phyloP scores from a whole-genome alignment of 2,797 vertebrate species.

The Chiroxiphia lanceolata region DNA sequence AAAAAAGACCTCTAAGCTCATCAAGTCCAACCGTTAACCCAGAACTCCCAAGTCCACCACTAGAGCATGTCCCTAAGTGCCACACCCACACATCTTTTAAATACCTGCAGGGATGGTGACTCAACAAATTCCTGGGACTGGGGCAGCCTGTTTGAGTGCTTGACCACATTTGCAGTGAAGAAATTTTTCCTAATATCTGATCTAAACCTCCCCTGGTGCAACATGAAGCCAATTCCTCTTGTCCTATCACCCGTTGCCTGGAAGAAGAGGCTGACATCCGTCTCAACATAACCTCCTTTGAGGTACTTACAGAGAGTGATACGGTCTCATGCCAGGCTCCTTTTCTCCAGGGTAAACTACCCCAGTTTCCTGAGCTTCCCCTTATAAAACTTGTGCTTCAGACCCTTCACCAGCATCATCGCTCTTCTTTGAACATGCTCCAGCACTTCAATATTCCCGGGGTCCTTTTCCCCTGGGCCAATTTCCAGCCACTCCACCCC shows the following conservation, averaged over 20 bases:
- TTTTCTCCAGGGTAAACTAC: neutral
- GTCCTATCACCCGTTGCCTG: neutral
- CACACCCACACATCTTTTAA: neutral
- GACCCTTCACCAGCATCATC: neutral
- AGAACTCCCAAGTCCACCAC: neutral
- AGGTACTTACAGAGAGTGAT: neutral
- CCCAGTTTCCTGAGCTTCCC: neutral
- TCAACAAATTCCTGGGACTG: no score
- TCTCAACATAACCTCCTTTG: neutral
- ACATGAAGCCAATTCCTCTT: neutral
- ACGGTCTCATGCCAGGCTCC: neutral
- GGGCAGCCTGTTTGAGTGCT: neutral
- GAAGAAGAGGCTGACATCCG: neutral
- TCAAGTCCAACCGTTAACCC: neutral
- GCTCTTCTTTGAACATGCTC: neutral
- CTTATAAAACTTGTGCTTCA: neutral
- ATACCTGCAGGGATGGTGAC: no score
- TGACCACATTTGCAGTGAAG: neutral
- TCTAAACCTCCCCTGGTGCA: neutral
- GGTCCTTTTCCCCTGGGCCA: neutral
- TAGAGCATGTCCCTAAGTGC: neutral
- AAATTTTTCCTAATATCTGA: neutral
- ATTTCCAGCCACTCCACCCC: neutral
- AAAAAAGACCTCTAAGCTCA: neutral
- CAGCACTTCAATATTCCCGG: neutral